phyloP scores from a whole-genome alignment of 1,140 invertebrate genomes.

The Luehdorfia chinensis region DNA sequence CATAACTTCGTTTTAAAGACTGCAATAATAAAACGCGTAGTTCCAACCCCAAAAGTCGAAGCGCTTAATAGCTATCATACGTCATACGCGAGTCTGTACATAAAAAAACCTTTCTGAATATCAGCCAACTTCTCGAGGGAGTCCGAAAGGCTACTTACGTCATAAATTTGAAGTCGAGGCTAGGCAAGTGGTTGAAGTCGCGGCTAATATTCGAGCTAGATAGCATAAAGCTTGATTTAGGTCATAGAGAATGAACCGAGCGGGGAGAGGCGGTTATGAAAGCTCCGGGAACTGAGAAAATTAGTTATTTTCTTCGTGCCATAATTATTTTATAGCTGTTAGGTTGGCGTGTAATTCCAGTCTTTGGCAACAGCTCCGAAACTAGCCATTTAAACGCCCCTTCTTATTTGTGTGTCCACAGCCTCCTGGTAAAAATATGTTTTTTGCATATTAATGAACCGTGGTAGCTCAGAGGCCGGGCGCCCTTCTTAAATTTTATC shows the following conservation, averaged over 20 bases:
- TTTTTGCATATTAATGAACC: too few relatives aligned
- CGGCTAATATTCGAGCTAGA: neutral
- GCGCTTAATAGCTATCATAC: neutral
- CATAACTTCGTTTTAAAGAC: too few relatives aligned
- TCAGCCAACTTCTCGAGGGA: constrained; percentile 2
- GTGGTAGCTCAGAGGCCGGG: too few relatives aligned
- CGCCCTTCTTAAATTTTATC: too few relatives aligned
- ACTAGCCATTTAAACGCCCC: neutral
- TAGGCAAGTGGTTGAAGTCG: neutral
- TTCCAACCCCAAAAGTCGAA: too few relatives aligned
- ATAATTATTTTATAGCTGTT: constrained; percentile 15
- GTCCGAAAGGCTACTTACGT: constrained; percentile 1
- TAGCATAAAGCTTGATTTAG: constrained; percentile 1
- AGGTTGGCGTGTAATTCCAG: constrained; percentile 8
- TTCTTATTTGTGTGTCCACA: too few relatives aligned
- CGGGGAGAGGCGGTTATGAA: constrained; percentile 1
- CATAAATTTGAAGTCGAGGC: neutral
- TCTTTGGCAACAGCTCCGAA: neutral
- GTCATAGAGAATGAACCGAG: neutral
- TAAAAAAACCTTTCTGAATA: constrained; percentile 2
- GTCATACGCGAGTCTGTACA: neutral
- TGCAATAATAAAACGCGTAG: too few relatives aligned
- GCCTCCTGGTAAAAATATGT: too few relatives aligned
- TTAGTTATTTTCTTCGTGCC: constrained; percentile 12
- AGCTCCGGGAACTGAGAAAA: constrained; percentile 2